These are phyloP conservation scores for Salvelinus namaycush DNA, from an alignment of 2,113 vertebrate species.

Conservation along the genomic window DNA sequence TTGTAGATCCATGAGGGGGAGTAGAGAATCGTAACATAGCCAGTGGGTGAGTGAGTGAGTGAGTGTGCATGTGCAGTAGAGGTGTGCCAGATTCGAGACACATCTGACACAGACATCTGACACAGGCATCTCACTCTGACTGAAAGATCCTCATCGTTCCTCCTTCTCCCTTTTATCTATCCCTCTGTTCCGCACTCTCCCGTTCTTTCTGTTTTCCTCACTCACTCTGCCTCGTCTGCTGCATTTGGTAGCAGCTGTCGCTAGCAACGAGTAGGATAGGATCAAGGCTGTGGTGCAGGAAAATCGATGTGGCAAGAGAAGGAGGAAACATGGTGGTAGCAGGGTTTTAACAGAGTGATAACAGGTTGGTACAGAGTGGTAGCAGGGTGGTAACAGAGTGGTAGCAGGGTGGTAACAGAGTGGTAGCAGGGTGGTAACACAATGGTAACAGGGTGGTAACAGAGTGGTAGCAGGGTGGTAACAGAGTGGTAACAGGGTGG, in stretches of 20 bases:
- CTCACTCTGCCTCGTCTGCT: neutral
- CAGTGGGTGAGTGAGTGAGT: neutral
- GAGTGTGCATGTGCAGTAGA: neutral
- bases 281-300: conserved; percentile 6
- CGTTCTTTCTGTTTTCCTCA: neutral
- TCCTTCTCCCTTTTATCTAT: neutral
- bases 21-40: too few species aligned
- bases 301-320: conserved; percentile 14
- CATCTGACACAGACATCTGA: neutral
- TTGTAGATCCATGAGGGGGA: too few species aligned
- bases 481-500: too few species aligned
- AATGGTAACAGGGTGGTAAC: too few species aligned
- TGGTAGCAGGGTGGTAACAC: too few species aligned
- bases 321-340: conserved; percentile 4
- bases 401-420: too few species aligned
- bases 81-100: neutral
- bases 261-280: neutral
- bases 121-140: neutral
- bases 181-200: neutral
- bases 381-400: neutral
- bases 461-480: too few species aligned
- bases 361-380: neutral
- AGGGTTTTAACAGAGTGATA: conserved; percentile 4
- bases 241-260: conserved; percentile 28
- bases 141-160: neutral